Evolutionary conservation across 2,888 invertebrate genomes (phyloP), one percentile per base, ranked within the genome.

Genomic region (Heliconius charithonia): DNA sequence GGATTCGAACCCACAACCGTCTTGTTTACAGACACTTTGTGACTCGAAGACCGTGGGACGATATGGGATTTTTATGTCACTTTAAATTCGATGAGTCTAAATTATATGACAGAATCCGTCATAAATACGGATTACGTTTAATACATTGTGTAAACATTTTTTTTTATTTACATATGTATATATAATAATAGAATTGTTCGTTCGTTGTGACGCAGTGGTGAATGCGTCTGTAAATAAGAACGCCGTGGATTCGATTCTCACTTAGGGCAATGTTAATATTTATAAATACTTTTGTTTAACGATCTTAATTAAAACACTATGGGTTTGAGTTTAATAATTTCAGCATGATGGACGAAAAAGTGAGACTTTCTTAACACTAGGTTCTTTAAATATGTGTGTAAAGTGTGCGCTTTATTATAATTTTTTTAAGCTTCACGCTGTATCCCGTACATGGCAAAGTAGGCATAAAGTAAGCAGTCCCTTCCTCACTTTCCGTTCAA

Each of bases 81-180:
- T 78, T 80, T 75, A 75, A 78, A 80, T 77, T 67, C 56, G 69
- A 73, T 74, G 79, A 77, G 79, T 77, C 76, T 71, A 62, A 79
- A 75, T 77, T 77, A 81, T 79, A 70, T 77, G 80, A 81, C 79
- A 77, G 80, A 63, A 77, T 13, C 63, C 75, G 72, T 74, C 77
- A 79, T 81, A 81, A 81, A 81, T 81, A 79, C 67, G 76, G 80
- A 79, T 81, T 80, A 81, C 62, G 70, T 74, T 59, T 77, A 73
- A 66, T 63, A 63, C 63, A 45, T 63, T 74, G 74, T 74, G 74
- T 63, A 74, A 63, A 45, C 27, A 62, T 74, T 74, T 65, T 37
- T 73, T 41, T 72, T 59, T 32, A 51, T 59, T 56, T 32, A 56
- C 29, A 22, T n/a, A 25, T 56, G 12, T 13, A 63, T 27, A 63